These are phyloP conservation scores for Dastarcus helophoroides DNA, from an alignment of 2,888 invertebrate species.

Conservation along the genomic window DNA sequence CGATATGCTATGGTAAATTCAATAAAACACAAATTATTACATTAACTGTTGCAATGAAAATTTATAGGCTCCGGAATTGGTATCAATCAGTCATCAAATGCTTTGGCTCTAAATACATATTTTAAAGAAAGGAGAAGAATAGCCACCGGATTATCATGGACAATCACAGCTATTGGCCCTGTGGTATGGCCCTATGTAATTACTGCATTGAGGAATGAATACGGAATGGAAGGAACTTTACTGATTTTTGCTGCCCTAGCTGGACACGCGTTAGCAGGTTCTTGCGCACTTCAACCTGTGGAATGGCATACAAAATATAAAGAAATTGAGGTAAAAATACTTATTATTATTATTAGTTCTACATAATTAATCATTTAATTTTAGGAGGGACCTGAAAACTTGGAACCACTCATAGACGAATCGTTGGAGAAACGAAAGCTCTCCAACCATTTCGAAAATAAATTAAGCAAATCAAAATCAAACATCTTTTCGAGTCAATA, in stretches of 20 bases:
- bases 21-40: not conserved
- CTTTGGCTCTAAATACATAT: constrained; percentile 61
- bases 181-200: constrained; percentile 62
- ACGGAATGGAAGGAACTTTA: constrained; percentile 55
- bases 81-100: constrained; percentile 55
- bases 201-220: constrained; percentile 47
- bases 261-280: constrained; percentile 54
- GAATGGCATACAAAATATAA: constrained; percentile 54
- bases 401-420: not conserved
- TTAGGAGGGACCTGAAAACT: not conserved
- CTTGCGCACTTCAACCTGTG: constrained; percentile 60
- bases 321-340: constrained; percentile 15
- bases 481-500: constrained; percentile 52
- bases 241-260: constrained; percentile 56
- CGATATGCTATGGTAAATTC: constrained; percentile 54
- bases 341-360: not conserved
- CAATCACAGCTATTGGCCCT: constrained; percentile 60
- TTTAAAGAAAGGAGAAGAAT: constrained; percentile 58
- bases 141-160: constrained; percentile 61
- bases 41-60: constrained; percentile 8
- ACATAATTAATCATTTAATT: not conserved
- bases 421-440: constrained; percentile 3
- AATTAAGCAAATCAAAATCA: constrained; percentile 25
- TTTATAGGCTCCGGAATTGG: constrained; percentile 52
- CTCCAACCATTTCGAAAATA: constrained; percentile 13